These are phyloP conservation scores for Antechinus stuartii DNA, from an alignment of 2,113 vertebrate species.

Conservation along the genomic window DNA sequence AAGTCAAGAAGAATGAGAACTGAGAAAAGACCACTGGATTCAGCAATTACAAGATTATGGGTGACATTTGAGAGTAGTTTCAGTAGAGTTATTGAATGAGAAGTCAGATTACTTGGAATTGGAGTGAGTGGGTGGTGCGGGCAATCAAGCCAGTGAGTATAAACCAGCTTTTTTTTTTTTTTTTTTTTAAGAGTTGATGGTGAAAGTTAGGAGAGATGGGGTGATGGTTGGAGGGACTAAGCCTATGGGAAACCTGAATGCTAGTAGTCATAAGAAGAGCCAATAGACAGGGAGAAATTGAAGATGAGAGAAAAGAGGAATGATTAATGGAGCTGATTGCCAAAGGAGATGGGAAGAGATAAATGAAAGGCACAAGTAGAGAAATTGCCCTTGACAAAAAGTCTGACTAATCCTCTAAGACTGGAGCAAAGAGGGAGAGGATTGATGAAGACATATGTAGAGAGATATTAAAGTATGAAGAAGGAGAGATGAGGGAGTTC, in stretches of 20 bases:
- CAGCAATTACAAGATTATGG: not conserved
- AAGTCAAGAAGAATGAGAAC: not conserved
- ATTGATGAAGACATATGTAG: not conserved
- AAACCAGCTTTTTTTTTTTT: not conserved
- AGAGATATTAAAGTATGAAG: not conserved
- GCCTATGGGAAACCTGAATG: not conserved
- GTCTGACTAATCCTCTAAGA: not conserved
- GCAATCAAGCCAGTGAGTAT: not conserved
- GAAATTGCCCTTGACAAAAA: not conserved
- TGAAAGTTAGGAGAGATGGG: not conserved
- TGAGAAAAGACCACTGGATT: not conserved
- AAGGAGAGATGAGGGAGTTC: not conserved
- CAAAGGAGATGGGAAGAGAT: not conserved
- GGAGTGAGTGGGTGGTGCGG: not conserved
- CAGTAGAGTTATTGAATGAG: not conserved
- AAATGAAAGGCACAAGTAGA: constrained; percentile 1
- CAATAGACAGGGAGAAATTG: not conserved
- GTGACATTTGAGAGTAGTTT: not conserved
- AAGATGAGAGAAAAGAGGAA: not conserved
- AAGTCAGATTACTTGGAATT: not conserved
- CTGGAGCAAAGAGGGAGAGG: not conserved
- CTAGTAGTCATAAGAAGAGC: not conserved
- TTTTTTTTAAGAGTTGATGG: not conserved
- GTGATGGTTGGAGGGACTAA: not conserved
- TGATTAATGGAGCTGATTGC: not conserved